Evolutionary conservation across 2,113 vertebrate genomes (phyloP), one percentile per base, ranked within the genome.

Genomic region (Cyanoliseus patagonus): DNA sequence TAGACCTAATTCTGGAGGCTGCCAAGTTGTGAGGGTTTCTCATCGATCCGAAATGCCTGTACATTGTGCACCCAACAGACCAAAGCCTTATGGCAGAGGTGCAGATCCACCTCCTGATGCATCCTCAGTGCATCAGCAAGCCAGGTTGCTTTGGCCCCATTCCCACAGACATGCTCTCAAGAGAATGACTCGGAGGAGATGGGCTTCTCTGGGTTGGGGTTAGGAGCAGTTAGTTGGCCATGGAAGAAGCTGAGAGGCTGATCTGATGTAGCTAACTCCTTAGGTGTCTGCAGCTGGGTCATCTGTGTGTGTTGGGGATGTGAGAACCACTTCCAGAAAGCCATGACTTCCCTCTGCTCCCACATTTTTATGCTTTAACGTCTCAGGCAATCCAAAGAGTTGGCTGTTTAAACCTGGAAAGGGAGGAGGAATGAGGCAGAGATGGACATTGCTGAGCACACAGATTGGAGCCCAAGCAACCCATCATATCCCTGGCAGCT

Each of bases 51-150:
- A 67, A 41, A 11, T 8, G 13, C 37, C 24, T 73, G 47, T 16
- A 18, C 1, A 0, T 1, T 4, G 49, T 5, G 53, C 53, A 18
- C 16, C 15, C 1, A 0, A 13, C 31, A 17, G 16, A 42, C 24
- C 64, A 41, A 22, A 77, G 46, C n/a, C 73, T 41, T 7, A 3
- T 3, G 77, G 80, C 25, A 35, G 87, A 77, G 68, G 55, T 17
- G 73, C 51, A 51, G 76, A 55, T n/a, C 44, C 47, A 47, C 2
- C 57, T 86, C 66, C 63, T 2, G 0, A 0, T 11, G 46, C 3
- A 69, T 24, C 62, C 49, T 33, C 22, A 20, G 37, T 4, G n/a
- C 37, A 4, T 20, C 53, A 4, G 44, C 68, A 18, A 51, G 16
- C 22, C 72, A 44, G 63, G 61, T 73, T 72, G 67, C 39, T 37